Percentiles rank a stretch among this genome's conserved stretches.
Evolutionary conservation across 2,113 vertebrate species (phyloP).

Genomic region (Indri indri): DNA sequence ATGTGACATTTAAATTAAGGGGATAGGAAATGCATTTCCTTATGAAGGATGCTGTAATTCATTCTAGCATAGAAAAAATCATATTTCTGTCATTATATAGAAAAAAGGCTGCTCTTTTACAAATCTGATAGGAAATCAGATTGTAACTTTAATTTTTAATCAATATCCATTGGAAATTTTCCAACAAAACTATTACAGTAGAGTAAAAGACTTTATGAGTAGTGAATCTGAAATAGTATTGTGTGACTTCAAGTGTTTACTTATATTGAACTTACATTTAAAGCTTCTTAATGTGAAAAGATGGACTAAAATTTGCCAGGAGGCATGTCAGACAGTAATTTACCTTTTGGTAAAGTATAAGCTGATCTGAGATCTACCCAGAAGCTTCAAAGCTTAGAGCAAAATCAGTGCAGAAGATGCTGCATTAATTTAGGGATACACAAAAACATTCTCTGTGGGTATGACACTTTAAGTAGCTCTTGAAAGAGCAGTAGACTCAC

Average conservation of each 20-base stretch:
- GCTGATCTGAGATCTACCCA: neutral
- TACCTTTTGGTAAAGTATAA: neutral
- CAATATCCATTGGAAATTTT: neutral
- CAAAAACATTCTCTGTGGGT: neutral
- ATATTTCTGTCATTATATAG: conserved; percentile 7
- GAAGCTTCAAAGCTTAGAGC: neutral
- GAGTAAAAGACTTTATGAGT: neutral
- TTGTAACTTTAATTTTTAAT: neutral
- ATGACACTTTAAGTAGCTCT: neutral
- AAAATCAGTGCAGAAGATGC: neutral
- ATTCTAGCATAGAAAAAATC: neutral
- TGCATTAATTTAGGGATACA: neutral
- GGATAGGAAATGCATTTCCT: neutral
- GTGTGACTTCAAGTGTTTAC: neutral
- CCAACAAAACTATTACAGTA: neutral
- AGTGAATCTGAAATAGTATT: neutral
- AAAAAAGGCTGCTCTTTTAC: neutral
- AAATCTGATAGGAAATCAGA: conserved; percentile 15
- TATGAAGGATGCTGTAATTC: conserved; percentile 11
- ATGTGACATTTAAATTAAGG: neutral
- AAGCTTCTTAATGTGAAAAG: conserved; percentile 46
- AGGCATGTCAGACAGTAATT: neutral
- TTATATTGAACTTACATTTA: conserved; percentile 7
- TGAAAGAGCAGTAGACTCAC: neutral
- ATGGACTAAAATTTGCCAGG: neutral